A percentile compares a stretch with the other conserved stretches of the same genome.
Conservation (phyloP, 2,113 vertebrate species). For the Osmerus eperlanus region DNA sequence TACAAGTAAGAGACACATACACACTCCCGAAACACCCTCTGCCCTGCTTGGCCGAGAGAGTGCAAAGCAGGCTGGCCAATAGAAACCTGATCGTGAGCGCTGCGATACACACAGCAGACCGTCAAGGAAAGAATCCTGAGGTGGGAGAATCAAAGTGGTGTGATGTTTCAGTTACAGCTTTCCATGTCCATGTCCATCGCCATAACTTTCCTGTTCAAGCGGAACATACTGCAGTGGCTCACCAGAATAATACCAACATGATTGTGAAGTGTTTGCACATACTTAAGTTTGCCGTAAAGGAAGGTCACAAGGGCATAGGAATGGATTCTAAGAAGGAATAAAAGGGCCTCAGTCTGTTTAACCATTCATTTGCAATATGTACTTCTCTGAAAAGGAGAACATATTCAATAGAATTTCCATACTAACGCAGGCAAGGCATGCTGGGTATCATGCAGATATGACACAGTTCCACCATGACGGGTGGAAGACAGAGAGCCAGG, state of each 20-base stretch:
- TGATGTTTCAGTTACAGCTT: no score
- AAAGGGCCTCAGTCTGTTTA: no score
- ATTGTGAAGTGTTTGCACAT: no score
- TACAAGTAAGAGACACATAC: conserved; percentile 9
- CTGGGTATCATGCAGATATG: not conserved
- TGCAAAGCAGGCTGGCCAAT: not conserved
- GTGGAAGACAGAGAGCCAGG: not conserved
- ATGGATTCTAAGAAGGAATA: no score
- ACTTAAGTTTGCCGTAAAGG: no score
- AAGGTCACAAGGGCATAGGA: no score
- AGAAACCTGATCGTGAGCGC: not conserved
- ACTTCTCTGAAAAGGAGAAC: not conserved
- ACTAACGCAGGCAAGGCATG: not conserved
- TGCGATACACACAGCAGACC: not conserved
- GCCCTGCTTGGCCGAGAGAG: not conserved
- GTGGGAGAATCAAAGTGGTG: not conserved
- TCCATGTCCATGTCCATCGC: no score
- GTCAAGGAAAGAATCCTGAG: conserved; percentile 10
- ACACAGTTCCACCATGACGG: not conserved
- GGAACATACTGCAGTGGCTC: no score
- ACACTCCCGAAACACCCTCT: not conserved
- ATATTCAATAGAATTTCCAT: not conserved
- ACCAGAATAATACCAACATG: no score
- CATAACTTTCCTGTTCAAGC: no score
- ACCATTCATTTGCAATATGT: not conserved